Conservation (phyloP, 2,113 vertebrate species). For the Etheostoma spectabile region DNA sequence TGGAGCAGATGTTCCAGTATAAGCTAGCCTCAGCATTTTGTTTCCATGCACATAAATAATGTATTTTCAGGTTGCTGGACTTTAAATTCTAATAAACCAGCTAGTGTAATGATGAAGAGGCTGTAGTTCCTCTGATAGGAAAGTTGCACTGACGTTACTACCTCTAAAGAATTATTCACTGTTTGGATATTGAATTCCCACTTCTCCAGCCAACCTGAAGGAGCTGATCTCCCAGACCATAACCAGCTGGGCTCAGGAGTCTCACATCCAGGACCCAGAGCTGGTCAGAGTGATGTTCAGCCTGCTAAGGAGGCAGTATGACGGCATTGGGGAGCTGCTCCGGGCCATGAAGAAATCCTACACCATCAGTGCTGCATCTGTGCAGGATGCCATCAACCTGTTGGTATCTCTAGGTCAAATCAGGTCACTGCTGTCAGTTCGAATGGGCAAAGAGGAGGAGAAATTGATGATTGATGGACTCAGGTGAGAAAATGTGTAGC, state of each 20-base stretch:
- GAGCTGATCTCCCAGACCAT: constrained; percentile 97
- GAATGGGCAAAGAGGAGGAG: constrained; percentile 98
- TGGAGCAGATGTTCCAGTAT: background rate
- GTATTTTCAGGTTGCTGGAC: background rate
- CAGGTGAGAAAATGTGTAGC: constrained; percentile 83
- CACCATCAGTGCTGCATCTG: constrained; percentile 93
- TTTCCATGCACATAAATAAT: background rate
- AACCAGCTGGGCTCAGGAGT: constrained; percentile 96
- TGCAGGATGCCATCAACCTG: constrained; percentile 93
- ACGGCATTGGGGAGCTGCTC: constrained; percentile 95
- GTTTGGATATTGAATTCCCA: background rate
- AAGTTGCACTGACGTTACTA: background rate
- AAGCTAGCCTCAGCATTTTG: background rate
- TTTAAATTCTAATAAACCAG: background rate
- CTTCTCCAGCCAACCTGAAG: constrained; percentile 90
- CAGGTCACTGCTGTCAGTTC: constrained; percentile 94
- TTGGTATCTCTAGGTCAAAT: constrained; percentile 95
- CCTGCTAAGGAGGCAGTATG: constrained; percentile 95
- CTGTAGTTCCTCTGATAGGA: background rate
- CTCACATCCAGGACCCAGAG: constrained; percentile 92
- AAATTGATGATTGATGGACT: constrained; percentile 97
- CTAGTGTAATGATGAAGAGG: background rate
- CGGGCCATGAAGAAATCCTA: constrained; percentile 95
- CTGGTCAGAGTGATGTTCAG: constrained; percentile 96
- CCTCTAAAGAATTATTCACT: background rate